Base-by-base conservation (phyloP, 2,888 invertebrate genomes). In the Drosophila falleni region DNA sequence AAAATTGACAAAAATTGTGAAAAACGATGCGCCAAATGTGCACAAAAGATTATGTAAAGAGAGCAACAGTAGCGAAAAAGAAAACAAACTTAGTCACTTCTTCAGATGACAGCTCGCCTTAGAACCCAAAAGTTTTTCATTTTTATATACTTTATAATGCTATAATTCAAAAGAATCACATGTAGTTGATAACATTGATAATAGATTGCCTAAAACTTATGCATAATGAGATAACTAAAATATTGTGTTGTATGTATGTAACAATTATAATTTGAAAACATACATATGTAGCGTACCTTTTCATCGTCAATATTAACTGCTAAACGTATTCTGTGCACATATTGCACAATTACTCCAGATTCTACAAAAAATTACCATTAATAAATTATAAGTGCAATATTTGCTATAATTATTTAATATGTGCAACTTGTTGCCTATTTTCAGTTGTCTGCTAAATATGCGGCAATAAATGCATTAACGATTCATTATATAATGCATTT, bases 41-140 rank as follows among this genome's bases (percentile, higher is more conserved):
- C 63, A 26, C 71, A 71, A 72, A 78, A 77, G 73, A 67, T 74
- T 71, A 16, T 5, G 53, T 67, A 58, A 44, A 53, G 41, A 29
- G 29, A 29, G 15, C 6, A 42, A 46, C 6, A 13, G 15, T 6
- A 49, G 59, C 47, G 13, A 64, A 62, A 56, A 51, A 33, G 37
- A 41, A 46, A 42, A 50, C 39, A 74, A 76, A 83, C 73, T 83
- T 80, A 80, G 74, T 71, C 70, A 72, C 73, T 80, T 73, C 78
- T 72, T 71, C 68, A 74, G 60, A 70, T 76, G 77, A 72, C 74
- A 73, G 68, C 75, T 51, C 19, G 41, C 44, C 61, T 42, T 68
- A 50, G 23, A 19, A 46, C 5, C 19, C 4, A 5, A 13, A 58
- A 31, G 31, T 53, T 35, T 55, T 2, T 4, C 23, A 23, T 23